Conservation (phyloP, 2,113 vertebrate genomes). For the Apodemus speciosus region DNA sequence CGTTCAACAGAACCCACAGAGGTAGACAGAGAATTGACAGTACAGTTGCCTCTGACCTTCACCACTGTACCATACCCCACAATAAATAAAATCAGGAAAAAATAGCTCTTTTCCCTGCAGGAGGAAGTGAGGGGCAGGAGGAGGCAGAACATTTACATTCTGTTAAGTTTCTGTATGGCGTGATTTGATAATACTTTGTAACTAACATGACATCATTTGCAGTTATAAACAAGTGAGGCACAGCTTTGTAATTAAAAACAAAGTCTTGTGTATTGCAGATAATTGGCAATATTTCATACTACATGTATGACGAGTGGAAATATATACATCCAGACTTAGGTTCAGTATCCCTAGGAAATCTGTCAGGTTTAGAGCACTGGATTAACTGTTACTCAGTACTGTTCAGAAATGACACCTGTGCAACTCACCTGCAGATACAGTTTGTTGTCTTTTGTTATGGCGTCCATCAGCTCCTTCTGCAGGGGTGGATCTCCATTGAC, state of each 20-base stretch:
- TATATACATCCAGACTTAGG: slow-evolving; percentile 31
- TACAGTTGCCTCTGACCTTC: background rate
- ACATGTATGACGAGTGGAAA: background rate
- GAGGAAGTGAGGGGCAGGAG: background rate
- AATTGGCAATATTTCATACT: background rate
- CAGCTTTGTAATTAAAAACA: slow-evolving; percentile 28
- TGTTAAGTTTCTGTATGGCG: background rate
- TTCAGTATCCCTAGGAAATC: slow-evolving; percentile 33
- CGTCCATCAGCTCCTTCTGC: slow-evolving; percentile 98
- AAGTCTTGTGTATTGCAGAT: background rate
- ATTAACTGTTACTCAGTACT: slow-evolving; percentile 26
- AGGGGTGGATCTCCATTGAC: slow-evolving; percentile 94
- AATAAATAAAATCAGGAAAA: background rate
- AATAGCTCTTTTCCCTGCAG: background rate
- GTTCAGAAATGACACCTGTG: background rate
- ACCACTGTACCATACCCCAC: background rate
- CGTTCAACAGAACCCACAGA: too few species aligned
- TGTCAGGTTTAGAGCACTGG: background rate
- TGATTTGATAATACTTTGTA: slow-evolving; percentile 37
- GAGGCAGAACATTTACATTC: background rate
- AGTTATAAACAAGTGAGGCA: slow-evolving; percentile 23
- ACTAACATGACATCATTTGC: slow-evolving; percentile 6
- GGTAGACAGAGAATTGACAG: background rate
- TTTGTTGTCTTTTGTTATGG: slow-evolving; percentile 98
- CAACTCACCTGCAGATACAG: slow-evolving; percentile 95